Base-by-base conservation (phyloP, 2,113 vertebrate species). In the Misgurnus anguillicaudatus region DNA sequence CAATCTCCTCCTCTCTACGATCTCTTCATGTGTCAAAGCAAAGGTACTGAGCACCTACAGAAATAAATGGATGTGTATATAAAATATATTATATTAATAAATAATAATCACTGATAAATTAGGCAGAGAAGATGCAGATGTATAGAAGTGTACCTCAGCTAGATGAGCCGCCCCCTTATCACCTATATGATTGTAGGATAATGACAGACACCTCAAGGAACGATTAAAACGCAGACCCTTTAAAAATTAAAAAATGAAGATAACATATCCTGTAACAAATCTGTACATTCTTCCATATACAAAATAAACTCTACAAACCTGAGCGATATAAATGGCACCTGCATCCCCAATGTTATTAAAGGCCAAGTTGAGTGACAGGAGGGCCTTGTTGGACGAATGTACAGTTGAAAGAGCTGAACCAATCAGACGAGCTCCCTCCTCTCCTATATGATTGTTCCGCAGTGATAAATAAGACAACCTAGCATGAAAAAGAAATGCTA, bases 211-310 rank as follows among this genome's bases (percentile, higher is more conserved):
- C 36, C 94, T 87, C 86, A 98, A 86, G 0, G 93, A 87, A 2
- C 93, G 92, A 79, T 98, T 96, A 48, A 96, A 79, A 60, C 95
- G 90, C 75, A 98, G 87, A 9, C 94, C 95, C 96, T 98, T 81
- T 47, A 55, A 21, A 80, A 57, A 64, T 6, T 4, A 51, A 13
- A 13, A 3, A 51, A 13, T 42, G 41, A 42, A 42, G 41, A 42
- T 42, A 42, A 42, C 41, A 5, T 42, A 42, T 42, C 41, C 5
- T 42, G 41, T 7, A 42, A 42, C 24, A 31, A 31, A 31, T 31
- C 24, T 31, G 24, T 31, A 31, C 24, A 31, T 31, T 31, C 24
- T 7, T 42, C 41, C 5, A 5, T 42, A 8, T 47, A 79, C 51
- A 64, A 75, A 77, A 79, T 14, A 62, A 64, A 71, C 16, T 9